These are phyloP conservation scores for Serripes groenlandicus DNA, from an alignment of 2,888 invertebrate genomes.

Conservation along the genomic window DNA sequence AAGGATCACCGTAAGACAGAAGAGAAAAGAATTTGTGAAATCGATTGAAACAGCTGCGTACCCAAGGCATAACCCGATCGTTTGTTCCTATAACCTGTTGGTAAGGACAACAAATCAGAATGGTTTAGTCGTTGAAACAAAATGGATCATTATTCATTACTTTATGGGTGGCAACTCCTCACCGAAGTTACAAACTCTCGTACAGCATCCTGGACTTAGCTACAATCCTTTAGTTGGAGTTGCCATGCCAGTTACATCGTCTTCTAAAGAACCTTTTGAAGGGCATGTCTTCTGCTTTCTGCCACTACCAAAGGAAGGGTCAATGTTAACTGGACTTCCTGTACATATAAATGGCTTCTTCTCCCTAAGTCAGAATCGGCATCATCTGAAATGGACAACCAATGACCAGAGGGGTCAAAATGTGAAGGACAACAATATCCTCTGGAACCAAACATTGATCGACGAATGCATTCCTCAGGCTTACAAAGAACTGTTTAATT, in stretches of 20 bases:
- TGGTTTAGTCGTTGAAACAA: not conserved
- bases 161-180: slow-evolving; percentile 45
- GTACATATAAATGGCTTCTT: slow-evolving; percentile 85
- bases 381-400: slow-evolving; percentile 83
- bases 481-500: slow-evolving; percentile 51
- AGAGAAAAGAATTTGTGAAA: not conserved
- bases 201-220: slow-evolving; percentile 22
- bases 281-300: slow-evolving; percentile 84
- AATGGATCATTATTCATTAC: slow-evolving; percentile 43
- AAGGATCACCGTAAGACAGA: not conserved
- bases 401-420: slow-evolving; percentile 62
- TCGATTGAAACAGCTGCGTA: not conserved
- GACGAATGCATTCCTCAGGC: slow-evolving; percentile 77
- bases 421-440: slow-evolving; percentile 73
- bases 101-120: slow-evolving; percentile 3
- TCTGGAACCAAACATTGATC: slow-evolving; percentile 81
- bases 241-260: slow-evolving; percentile 40
- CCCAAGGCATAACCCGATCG: not conserved
- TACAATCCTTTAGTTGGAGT: slow-evolving; percentile 55
- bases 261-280: slow-evolving; percentile 37
- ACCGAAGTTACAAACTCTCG: slow-evolving; percentile 30
- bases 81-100: not conserved
- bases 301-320: slow-evolving; percentile 80
- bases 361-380: slow-evolving; percentile 81
- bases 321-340: slow-evolving; percentile 81